Base-by-base conservation (phyloP, 2,888 invertebrate species). In the Achlya flavicornis region DNA sequence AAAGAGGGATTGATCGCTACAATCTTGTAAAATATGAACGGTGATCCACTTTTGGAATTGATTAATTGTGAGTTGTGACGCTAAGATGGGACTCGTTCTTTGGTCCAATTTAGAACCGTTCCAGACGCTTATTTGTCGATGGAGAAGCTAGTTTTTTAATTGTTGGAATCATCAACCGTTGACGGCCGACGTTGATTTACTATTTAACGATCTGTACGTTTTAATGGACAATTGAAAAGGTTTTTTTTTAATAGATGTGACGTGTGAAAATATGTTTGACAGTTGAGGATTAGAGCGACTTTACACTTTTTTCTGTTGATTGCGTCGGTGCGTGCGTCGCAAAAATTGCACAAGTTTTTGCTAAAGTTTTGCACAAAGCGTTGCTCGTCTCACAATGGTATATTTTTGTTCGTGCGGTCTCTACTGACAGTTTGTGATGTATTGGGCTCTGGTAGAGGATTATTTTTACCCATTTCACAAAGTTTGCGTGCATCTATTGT, bases 381-480 rank as follows among this genome's bases (percentile, higher is more conserved):
- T 80, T 73, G 79, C 78, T 81, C 83, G 79, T 81, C 79, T 79
- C 83, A 92, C 92, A 93, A 93, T 92, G 84, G 89, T 85, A 81
- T 93, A 92, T 93, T 93, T 92, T 92, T 92, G 93, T 92, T 91
- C 89, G 84, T 93, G 93, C 88, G 93, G 93, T 92, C 85, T 86
- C 86, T 71, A 85, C 90, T 93, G 93, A 92, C 93, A 93, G 90
- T 87, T 90, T 88, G 91, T 93, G 93, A 93, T 93, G 93, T 93
- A 93, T 93, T 93, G 90, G 89, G 80, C 85, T 82, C 75, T 84
- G 86, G 85, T 81, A 83, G 88, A 86, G 91, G 92, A 92, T 93
- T 93, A 93, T 93, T 92, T 93, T 92, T 92, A 89, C 92, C 92
- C 90, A 90, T 93, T 92, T 92, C 90, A 91, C 90, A 77, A 92